Percentiles rank a stretch among this genome's conserved stretches.
Evolutionary conservation across 1,140 invertebrate genomes (phyloP).

Genomic region (fruit fly (Drosophila melanogaster)): DNA sequence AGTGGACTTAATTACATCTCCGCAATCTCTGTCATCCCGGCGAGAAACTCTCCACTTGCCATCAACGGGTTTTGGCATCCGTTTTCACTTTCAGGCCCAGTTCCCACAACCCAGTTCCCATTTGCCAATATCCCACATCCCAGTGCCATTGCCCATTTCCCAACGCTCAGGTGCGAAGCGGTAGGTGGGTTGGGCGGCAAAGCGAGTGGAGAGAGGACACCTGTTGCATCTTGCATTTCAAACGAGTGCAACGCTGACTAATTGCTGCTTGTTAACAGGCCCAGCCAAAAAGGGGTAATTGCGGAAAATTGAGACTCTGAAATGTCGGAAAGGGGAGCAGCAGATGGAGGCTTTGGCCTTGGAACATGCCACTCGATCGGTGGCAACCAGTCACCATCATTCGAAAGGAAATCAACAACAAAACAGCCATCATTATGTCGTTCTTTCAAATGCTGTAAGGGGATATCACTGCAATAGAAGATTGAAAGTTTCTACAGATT

Average conservation of each 20-base stretch:
- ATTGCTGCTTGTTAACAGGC: slow-evolving; percentile 55
- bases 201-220: slow-evolving; percentile 16
- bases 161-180: background rate
- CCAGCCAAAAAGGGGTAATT: slow-evolving; percentile 38
- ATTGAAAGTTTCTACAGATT: no score
- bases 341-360: background rate
- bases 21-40: slow-evolving; percentile 35
- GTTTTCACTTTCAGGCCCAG: slow-evolving; percentile 32
- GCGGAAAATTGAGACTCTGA: slow-evolving; percentile 25
- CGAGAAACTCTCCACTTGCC: slow-evolving; percentile 10
- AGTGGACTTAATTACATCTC: slow-evolving; percentile 41
- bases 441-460: no score
- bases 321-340: slow-evolving; percentile 1
- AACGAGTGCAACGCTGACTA: slow-evolving; percentile 42
- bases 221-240: slow-evolving; percentile 59
- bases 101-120: no score
- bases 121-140: no score
- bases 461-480: no score
- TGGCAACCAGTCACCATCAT: background rate
- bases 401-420: background rate
- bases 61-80: slow-evolving; percentile 46
- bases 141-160: no score
- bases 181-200: background rate
- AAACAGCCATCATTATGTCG: no score
- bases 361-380: slow-evolving; percentile 39